phyloP scores from a whole-genome alignment of 2,797 vertebrate genomes.

The Crypturellus tataupa region DNA sequence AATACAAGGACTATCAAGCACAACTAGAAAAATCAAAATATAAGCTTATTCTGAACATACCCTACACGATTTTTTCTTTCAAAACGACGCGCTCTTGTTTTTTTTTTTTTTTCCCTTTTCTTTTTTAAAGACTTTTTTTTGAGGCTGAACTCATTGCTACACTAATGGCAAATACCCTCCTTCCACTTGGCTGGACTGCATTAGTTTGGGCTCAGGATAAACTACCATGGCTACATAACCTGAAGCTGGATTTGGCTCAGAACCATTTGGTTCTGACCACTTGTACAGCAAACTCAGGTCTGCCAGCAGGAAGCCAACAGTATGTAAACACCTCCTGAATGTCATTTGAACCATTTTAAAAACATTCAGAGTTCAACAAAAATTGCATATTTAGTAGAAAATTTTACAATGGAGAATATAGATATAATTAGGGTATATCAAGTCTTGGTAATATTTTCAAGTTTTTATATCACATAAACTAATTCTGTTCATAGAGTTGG shows the following conservation, averaged over 20 bases:
- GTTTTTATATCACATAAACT: background rate
- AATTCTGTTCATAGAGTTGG: background rate
- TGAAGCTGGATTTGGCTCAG: background rate
- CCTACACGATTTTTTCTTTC: background rate
- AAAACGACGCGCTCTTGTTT: background rate
- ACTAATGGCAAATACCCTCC: background rate
- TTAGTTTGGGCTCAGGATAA: background rate
- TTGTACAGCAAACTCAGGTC: too few relatives aligned
- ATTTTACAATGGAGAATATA: background rate
- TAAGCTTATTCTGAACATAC: background rate
- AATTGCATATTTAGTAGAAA: background rate
- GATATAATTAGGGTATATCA: background rate
- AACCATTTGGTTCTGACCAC: background rate
- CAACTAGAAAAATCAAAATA: background rate
- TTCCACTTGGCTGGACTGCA: background rate
- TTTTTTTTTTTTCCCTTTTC: background rate
- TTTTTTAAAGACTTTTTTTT: background rate
- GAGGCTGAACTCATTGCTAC: background rate
- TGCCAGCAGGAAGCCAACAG: background rate
- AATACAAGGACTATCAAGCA: background rate
- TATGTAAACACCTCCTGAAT: too few relatives aligned
- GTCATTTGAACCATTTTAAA: background rate
- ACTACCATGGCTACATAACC: fast-evolving
- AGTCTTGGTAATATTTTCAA: background rate
- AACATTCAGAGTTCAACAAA: background rate